Evolutionary conservation across 1,140 invertebrate genomes (phyloP), one percentile per base, ranked within the genome.

Genomic region (Zaprionus ornatus): DNA sequence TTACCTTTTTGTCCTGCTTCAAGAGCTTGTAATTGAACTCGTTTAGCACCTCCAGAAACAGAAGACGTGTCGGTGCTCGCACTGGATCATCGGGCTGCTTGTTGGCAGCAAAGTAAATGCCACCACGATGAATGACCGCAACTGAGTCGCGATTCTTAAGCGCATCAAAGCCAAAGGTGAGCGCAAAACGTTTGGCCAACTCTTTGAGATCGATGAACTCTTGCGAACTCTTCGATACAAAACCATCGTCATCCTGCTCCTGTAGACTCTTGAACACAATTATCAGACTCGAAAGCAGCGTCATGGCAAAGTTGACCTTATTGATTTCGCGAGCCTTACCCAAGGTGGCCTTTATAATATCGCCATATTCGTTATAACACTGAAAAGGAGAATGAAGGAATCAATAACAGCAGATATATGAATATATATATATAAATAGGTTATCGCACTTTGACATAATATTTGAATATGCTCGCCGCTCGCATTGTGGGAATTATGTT

Each of bases 281-380:
- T 6, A 87, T 88, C 0, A 93, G 76, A 93, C 98, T 98, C 9
- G 98, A 94, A 54, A 97, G 96, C 95, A 99, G 98, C 4, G 98
- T 99, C 77, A 98, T 94, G 4, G 98, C 98, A 93, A 98, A 99
- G 90, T 97, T 97, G 1, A 98, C 96, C 94, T 99, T 99, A 93
- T 99, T 99, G 57, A 99, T 99, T 93, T 99, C 99, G 75, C 98
- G 94, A 1, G 98, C 97, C 94, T 99, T 99, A 61, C 97, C 97
- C 77, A 99, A 93, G 1, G 99, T 99, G 12, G 97, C 96, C 94
- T 99, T 99, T 61, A 99, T 99, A 62, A 99, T 99, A 93, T 99
- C 99, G n/a, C 99, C 99, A 94, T 99, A 99, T 93, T 99, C 98
- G 93, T 99, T 99, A 92, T 99, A 99, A 92, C 98, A 99, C 95